These are phyloP conservation scores for Lepidocyrtoides sp. DNA, from an alignment of 2,888 invertebrate genomes.

Conservation along the genomic window DNA sequence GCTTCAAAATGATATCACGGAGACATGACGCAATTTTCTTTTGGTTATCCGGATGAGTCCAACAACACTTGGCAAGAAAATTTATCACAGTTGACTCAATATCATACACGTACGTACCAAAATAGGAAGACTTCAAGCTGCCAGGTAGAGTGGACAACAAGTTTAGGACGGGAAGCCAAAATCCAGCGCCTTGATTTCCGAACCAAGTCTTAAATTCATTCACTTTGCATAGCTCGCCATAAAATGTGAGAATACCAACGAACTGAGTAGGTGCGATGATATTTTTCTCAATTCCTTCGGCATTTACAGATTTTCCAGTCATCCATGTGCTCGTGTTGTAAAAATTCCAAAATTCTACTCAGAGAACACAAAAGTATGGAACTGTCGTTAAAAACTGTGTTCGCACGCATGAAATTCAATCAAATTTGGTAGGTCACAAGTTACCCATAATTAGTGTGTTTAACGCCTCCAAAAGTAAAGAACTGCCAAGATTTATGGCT, in stretches of 20 bases:
- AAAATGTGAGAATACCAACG: conserved; percentile 91
- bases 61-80: conserved; percentile 93
- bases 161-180: conserved; percentile 94
- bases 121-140: conserved; percentile 82
- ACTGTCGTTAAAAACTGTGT: conserved; percentile 54
- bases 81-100: conserved; percentile 93
- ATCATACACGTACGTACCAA: conserved; percentile 85
- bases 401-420: no score
- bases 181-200: conserved; percentile 93
- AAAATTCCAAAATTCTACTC: conserved; percentile 80
- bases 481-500: conserved; percentile 92
- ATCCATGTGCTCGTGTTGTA: conserved; percentile 78
- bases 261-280: conserved; percentile 76
- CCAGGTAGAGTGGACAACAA: conserved; percentile 88
- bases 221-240: conserved; percentile 93
- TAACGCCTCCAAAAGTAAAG: conserved; percentile 90
- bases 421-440: no score
- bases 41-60: conserved; percentile 95
- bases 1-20: conserved; percentile 91
- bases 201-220: conserved; percentile 95
- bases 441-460: conserved; percentile 89
- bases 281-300: conserved; percentile 51
- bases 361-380: background rate
- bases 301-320: conserved; percentile 17
- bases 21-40: conserved; percentile 93